Evolutionary conservation across 92 coral and sea anemone species (phyloP).

Genomic region (Siderastrea siderea): DNA sequence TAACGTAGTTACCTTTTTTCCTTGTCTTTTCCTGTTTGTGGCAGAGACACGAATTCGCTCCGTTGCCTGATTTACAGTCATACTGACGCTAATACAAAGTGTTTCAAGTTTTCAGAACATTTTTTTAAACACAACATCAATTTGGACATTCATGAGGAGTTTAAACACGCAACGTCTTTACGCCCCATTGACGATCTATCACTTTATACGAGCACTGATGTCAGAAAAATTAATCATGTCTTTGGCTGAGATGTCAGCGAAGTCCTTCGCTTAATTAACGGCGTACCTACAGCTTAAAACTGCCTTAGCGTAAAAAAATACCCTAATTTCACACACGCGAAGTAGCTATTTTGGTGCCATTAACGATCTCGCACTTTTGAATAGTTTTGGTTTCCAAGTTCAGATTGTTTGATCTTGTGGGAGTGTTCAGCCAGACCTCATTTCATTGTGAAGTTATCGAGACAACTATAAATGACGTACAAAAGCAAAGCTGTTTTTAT

Average conservation of each 20-base stretch:
- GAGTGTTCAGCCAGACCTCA: not conserved
- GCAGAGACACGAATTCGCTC: not conserved
- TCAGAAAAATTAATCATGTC: slow-evolving; percentile 40
- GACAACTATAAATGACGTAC: slow-evolving; percentile 27
- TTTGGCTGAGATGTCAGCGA: slow-evolving; percentile 17
- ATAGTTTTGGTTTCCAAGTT: not conserved
- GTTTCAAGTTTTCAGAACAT: slow-evolving; percentile 2
- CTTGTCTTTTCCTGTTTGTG: not conserved
- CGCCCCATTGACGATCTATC: slow-evolving; percentile 23
- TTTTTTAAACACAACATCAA: not conserved
- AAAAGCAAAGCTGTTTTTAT: not conserved
- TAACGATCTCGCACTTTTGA: not conserved
- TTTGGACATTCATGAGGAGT: not conserved
- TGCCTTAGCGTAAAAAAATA: not conserved
- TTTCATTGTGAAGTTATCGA: slow-evolving; percentile 1
- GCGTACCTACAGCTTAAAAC: not conserved
- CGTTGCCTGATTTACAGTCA: not conserved
- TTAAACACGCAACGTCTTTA: slow-evolving; percentile 17
- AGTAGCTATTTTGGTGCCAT: not conserved
- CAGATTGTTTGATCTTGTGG: not conserved
- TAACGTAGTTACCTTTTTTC: not conserved
- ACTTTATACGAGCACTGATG: slow-evolving; percentile 26
- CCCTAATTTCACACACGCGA: not conserved
- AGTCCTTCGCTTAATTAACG: slow-evolving; percentile 35
- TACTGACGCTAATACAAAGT: not conserved